These are phyloP conservation scores for Nomada ruficornis DNA, from an alignment of 2,888 invertebrate genomes.

Conservation along the genomic window DNA sequence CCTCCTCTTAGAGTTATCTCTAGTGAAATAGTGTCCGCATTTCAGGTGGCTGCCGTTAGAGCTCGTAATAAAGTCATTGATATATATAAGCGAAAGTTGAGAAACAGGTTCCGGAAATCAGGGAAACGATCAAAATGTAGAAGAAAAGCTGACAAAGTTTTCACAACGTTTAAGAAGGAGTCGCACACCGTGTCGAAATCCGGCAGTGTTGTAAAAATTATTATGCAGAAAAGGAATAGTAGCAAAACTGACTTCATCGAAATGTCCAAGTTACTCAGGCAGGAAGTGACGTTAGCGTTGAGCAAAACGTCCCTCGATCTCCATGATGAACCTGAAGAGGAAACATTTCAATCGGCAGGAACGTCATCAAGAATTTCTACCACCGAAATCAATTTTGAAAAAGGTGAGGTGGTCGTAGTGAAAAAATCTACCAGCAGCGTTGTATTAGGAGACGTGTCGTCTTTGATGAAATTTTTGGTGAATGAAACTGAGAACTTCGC, in stretches of 20 bases:
- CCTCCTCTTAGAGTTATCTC: conserved; percentile 37
- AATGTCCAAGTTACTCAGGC: neutral
- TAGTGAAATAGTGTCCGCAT: conserved; percentile 53
- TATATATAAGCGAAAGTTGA: conserved; percentile 51
- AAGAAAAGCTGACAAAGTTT: neutral
- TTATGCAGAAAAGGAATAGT: neutral
- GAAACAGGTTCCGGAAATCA: neutral
- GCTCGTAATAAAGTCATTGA: conserved; percentile 63
- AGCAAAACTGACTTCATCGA: neutral
- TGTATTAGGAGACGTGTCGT: neutral
- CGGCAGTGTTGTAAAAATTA: neutral
- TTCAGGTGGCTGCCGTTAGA: conserved; percentile 61
- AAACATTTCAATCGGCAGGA: neutral
- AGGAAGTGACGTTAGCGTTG: neutral
- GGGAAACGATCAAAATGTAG: neutral
- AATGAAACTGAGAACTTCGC: neutral
- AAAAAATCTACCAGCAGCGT: conserved; percentile 8
- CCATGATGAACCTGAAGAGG: neutral
- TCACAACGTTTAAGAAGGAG: neutral
- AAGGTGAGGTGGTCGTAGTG: neutral
- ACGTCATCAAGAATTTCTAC: neutral
- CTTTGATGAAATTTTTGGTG: conserved; percentile 33
- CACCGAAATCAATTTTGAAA: neutral
- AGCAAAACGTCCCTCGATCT: neutral
- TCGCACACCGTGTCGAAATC: neutral